phyloP scores from a whole-genome alignment of 2,113 vertebrate species.

The Catharus minimus region DNA sequence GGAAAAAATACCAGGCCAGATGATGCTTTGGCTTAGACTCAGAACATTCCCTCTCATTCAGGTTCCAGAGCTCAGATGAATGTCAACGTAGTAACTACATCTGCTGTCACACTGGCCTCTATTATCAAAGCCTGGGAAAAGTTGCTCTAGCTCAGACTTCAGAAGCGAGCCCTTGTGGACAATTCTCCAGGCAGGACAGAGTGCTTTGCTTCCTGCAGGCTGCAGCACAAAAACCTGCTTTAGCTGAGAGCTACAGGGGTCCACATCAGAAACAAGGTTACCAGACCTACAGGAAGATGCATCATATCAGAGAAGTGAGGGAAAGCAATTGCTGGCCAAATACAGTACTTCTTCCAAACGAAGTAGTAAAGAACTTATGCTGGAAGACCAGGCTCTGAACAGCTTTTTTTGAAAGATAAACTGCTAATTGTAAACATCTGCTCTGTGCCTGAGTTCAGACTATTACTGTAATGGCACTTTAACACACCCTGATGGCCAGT shows the following conservation, averaged over 20 bases:
- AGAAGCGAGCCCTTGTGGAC: not conserved
- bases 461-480: not conserved
- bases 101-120: not conserved
- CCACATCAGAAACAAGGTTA: not conserved
- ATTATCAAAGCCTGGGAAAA: not conserved
- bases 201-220: not conserved
- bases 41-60: not conserved
- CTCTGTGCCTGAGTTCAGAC: not conserved
- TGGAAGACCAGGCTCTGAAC: not conserved
- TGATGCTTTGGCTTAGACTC: not conserved
- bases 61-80: not conserved
- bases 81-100: not conserved
- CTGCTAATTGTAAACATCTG: not conserved
- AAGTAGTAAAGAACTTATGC: not conserved
- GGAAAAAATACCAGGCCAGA: not conserved
- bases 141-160: not conserved
- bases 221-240: not conserved
- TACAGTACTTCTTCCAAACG: not conserved
- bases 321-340: not conserved
- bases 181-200: not conserved
- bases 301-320: not conserved
- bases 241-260: not conserved
- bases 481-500: not conserved
- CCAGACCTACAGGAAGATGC: not conserved
- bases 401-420: not conserved